Evolutionary conservation across 1,140 invertebrate genomes (phyloP), one percentile per base, ranked within the genome.

Genomic region (Bombyx mandarina): DNA sequence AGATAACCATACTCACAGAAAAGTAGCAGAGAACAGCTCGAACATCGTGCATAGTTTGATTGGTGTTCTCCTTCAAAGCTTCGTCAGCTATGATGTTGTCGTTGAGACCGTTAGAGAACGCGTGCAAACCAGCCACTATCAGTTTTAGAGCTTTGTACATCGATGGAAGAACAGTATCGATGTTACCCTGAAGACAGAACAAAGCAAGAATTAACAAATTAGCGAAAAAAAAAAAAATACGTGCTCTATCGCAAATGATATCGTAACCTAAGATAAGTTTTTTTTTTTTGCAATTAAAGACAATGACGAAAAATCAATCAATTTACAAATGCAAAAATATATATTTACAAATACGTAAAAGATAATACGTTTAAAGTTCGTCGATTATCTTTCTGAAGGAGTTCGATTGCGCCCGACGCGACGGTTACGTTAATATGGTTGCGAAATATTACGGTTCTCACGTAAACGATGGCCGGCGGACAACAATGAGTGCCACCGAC

Each of bases 401-500:
- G 51, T 61, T 63, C 50, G 68, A 78, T 77, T 66, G 71, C 66
- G 59, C 58, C 62, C 26, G 26, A 79, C 77, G 69, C 26, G 26
- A 79, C 77, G 69, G 71, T 75, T 73, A 60, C 45, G 46, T 56
- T 54, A 61, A 73, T 61, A 65, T 67, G 60, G 76, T 84, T 86
- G 75, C 81, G 66, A 86, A 84, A 84, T 73, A 66, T 73, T 79
- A 83, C 77, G 83, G 77, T 84, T 86, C 83, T 86, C 81, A 86
- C 80, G 81, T 86, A 82, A 84, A 75, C 69, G 75, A 77, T 79
- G 75, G 75, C 74, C 74, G 77, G 73, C 68, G 66, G 64, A 79
- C 79, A 80, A 86, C 83, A 86, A 83, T 86, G 69, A 82, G 71
- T 70, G 79, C 83, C 83, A 86, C 83, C 83, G 80, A 79, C 82